Evolutionary conservation across 2,797 vertebrate genomes (phyloP), one percentile per base, ranked within the genome.

Genomic region (Leucoraja ocellata): DNA sequence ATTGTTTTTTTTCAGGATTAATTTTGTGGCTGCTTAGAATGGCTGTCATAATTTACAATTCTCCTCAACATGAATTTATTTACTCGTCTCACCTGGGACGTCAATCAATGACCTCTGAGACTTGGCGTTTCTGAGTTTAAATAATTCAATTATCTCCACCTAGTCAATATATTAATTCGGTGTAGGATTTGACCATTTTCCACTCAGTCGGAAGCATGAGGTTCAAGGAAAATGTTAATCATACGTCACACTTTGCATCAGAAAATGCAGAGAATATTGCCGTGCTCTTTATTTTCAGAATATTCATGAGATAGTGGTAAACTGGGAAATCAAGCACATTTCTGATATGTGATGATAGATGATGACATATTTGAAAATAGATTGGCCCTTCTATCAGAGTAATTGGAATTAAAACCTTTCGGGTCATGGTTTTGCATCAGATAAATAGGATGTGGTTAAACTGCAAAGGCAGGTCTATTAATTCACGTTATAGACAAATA

Each of bases 111-210:
- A 8, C 16, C 14, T 8, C 65, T 63, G 14, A 36, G n/a, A 14
- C 83, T 68, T 88, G 61, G 3, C n/a, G 23, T 68, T 10, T 68
- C 65, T 18, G 16, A 68, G 61, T 68, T 88, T 88, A 88, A 88
- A 88, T 88, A 21, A 88, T 88, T 88, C 68, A 68, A 68, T 88
- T 32, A 68, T 68, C 61, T 86, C 61, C n/a, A 88, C 36, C 84
- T 88, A 16, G 63, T 63, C 84, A 36, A 88, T 23, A 88, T 63
- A 88, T 88, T 88, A 88, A 88, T 36, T 88, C n/a, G 32, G 63
- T 21, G 65, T 88, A 68, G n/a, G n/a, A 9, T 68, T 65, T 68
- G 84, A 65, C n/a, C 61, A 32, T 6, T 32, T 68, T 68, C 18
- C 16, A n/a, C 28, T 36, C 61, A 36, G n/a, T 21, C 63, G n/a